Evolutionary conservation across 2,113 vertebrate genomes (phyloP).

Genomic region (Notiomystis cincta): DNA sequence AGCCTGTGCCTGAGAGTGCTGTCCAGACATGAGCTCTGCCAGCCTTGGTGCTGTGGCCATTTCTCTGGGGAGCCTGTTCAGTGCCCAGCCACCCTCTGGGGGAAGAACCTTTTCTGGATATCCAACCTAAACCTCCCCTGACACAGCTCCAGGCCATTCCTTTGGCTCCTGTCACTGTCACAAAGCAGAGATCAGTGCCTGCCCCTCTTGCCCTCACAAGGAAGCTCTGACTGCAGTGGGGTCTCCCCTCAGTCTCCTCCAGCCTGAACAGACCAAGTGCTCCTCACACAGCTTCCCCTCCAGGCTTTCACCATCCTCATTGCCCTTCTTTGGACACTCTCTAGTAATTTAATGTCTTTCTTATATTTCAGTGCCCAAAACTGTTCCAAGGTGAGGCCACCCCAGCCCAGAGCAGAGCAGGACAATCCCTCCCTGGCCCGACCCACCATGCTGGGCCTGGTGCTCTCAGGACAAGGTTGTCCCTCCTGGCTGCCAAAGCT

Average conservation of each 20-base stretch:
- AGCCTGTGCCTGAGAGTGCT: rapidly evolving
- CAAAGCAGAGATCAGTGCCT: background rate
- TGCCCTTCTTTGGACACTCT: background rate
- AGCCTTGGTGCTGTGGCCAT: background rate
- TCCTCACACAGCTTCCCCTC: background rate
- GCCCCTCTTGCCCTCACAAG: background rate
- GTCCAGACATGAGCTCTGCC: background rate
- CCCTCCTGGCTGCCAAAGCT: background rate
- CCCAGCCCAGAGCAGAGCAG: background rate
- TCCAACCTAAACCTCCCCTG: background rate
- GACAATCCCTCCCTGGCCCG: background rate
- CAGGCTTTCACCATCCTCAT: background rate
- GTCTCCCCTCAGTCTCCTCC: background rate
- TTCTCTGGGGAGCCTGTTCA: background rate
- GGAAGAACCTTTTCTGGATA: background rate
- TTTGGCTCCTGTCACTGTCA: rapidly evolving
- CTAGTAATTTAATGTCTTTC: background rate
- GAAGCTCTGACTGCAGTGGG: rapidly evolving
- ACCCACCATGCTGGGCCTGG: rapidly evolving
- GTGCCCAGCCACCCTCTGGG: background rate
- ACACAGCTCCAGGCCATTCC: background rate
- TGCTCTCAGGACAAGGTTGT: background rate
- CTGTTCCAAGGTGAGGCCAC: background rate
- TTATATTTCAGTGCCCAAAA: background rate
- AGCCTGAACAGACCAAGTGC: background rate